A percentile compares a stretch with the other conserved stretches of the same genome.
phyloP scores from a whole-genome alignment of 2,113 vertebrate genomes.

The Tenebrosternarchus preto region DNA sequence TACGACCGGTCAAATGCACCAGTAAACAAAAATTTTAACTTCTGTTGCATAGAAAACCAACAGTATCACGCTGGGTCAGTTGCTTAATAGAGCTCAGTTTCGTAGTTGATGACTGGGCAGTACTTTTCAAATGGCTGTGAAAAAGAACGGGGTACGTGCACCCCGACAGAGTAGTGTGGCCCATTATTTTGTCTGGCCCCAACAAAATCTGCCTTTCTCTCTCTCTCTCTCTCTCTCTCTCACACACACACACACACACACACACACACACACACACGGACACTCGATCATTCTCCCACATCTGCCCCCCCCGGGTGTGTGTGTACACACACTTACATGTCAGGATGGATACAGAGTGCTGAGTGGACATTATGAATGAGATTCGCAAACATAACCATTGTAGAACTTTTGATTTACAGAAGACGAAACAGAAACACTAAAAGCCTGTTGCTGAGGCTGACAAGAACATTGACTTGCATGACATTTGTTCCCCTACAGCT shows the following conservation, averaged over 20 bases:
- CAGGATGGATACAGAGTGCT: conserved; percentile 33
- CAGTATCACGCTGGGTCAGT: not conserved
- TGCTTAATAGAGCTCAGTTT: conserved; percentile 18
- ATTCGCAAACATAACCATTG: conserved; percentile 29
- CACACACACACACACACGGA: not conserved
- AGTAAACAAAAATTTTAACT: not conserved
- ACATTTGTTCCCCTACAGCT: not conserved
- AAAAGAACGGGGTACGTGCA: conserved; percentile 48
- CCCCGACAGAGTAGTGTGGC: not conserved
- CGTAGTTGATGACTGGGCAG: conserved; percentile 51
- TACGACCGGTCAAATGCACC: not conserved
- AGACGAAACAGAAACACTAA: not conserved
- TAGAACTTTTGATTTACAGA: conserved; percentile 6
- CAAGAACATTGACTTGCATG: too few species aligned
- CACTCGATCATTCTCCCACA: not conserved
- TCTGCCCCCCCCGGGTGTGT: not conserved
- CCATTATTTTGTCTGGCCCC: too few species aligned
- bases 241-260: conserved; percentile 23
- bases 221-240: conserved; percentile 47
- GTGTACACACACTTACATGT: not conserved
- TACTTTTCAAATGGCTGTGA: conserved; percentile 50
- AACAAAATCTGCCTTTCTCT: conserved; percentile 46
- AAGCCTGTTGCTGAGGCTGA: not conserved
- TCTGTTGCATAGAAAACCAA: not conserved
- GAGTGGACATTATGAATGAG: conserved; percentile 34